Base-by-base conservation (phyloP, 2,888 invertebrate species). In the Agonopterix subpropinquella region DNA sequence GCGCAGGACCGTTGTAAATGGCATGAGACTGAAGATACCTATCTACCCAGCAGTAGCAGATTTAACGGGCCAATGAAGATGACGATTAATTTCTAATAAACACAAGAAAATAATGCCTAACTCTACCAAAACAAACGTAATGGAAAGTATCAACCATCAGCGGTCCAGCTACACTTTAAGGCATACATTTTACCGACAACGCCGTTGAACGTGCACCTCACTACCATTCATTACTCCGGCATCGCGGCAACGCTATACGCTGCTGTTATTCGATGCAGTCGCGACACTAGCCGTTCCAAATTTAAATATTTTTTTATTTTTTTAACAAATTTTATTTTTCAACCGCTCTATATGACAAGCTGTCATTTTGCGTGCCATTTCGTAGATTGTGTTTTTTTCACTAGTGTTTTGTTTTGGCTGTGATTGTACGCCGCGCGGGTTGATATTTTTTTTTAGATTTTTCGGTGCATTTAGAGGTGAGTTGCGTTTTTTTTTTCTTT, bases 191-290 rank as follows among this genome's bases (percentile, higher is more conserved):
- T 82, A 78, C 84, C 79, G 83, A 76, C 83, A 79, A 80, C 80
- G 85, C 78, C 72, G 77, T 64, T 77, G 75, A 74, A 74, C 73
- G 68, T 69, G 78, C 78, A 78, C 80, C 80, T 77, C 78, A 78
- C 82, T 79, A 64, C 78, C 87, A 85, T 85, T 87, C 85, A 83
- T 83, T 83, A 80, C 82, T 64, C 62, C 68, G 70, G 73, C 76
- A 73, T 71, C 77, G 74, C 71, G 74, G 69, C 67, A 70, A 55
- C 65, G 60, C 59, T 59, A 56, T n/a, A n/a, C n/a, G 60, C 70
- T 73, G 62, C 65, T 44, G 51, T 46, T 54, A n/a, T 67, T 68
- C 78, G 77, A 81, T 80, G 81, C 81, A 81, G 74, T 73, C 75
- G 71, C 78, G 73, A 72, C 76, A 78, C 77, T 67, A 68, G 68